Percentiles rank a stretch among this genome's conserved stretches.
Conservation (phyloP, 2,797 vertebrate genomes). For the Zalophus californianus region DNA sequence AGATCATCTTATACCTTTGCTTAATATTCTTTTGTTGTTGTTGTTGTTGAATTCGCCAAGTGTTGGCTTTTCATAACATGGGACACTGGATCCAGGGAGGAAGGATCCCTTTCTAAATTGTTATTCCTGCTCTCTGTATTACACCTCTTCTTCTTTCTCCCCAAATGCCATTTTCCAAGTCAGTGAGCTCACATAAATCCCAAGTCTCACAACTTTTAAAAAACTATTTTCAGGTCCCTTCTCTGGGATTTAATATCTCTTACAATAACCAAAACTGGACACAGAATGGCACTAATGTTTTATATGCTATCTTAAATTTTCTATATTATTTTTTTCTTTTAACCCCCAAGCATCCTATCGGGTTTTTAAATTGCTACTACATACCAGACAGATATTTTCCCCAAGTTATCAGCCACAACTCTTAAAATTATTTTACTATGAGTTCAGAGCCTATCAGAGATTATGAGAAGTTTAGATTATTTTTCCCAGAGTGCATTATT, state of each 20-base stretch:
- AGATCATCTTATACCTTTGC: neutral
- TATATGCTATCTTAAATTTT: slow-evolving; percentile 72
- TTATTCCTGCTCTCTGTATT: neutral
- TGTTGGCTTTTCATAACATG: neutral
- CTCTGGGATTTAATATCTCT: slow-evolving; percentile 68
- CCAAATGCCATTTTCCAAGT: slow-evolving; percentile 60
- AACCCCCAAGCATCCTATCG: slow-evolving; percentile 66
- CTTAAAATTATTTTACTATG: slow-evolving; percentile 75
- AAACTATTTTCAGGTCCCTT: slow-evolving; percentile 65
- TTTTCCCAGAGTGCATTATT: slow-evolving; percentile 79
- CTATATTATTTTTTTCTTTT: slow-evolving; percentile 65
- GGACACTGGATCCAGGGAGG: neutral
- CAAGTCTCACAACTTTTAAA: slow-evolving; percentile 54
- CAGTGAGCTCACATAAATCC: slow-evolving; percentile 51
- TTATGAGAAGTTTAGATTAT: slow-evolving; percentile 79
- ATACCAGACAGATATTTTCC: slow-evolving; percentile 69
- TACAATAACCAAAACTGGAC: slow-evolving; percentile 69
- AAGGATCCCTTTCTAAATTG: neutral
- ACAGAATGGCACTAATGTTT: slow-evolving; percentile 78
- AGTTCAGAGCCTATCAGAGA: slow-evolving; percentile 75
- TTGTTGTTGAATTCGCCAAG: neutral
- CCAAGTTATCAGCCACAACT: slow-evolving; percentile 76
- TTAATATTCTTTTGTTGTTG: neutral
- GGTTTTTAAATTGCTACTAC: slow-evolving; percentile 75
- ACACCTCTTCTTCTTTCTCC: neutral